Evolutionary conservation across 2,888 invertebrate species (phyloP), one percentile per base, ranked within the genome.

Genomic region (Dryococelus australis): DNA sequence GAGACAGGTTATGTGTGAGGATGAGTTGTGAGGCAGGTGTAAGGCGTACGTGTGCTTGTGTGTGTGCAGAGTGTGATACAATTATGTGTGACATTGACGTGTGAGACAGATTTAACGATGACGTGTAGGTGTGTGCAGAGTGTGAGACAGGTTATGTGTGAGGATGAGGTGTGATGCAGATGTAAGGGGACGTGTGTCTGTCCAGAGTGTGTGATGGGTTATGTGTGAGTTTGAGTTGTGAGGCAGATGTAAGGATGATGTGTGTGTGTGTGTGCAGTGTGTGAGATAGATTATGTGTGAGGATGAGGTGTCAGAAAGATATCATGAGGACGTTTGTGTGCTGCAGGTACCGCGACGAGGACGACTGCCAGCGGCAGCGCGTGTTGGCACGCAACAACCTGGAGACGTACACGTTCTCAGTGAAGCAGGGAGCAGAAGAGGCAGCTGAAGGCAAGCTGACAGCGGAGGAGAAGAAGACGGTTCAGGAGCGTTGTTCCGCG

Each of bases 361-460:
- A 97, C 90, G 95, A 95, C 88, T 94, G 94, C 90, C 96, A 96
- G 90, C 93, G 95, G 16, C 95, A 96, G 90, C 85, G 94, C 65
- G 95, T 98, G 20, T 93, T 95, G 51, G 93, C 95, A 0, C 95
- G 96, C 91, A 98, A 98, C 92, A 94, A 95, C 81, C 92, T 98
- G 83, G 98, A 97, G 90, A 94, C 94, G 51, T 97, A 96, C 91
- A 94, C 95, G 28, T 96, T 95, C 91, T 94, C 94, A 88, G 95
- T 95, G 85, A 96, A 95, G 90, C 96, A 96, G 90, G 95, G 96
- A 0, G 91, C 90, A 16, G 80, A 65, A 8, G 88, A 88, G 51
- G 95, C 95, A 24, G 93, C 94, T 35, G 93, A 94, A 0, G 95
- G 95, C 81, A 95, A 95, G 91, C 91, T 97, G 83, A 92, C 92